Evolutionary conservation across 1,140 invertebrate genomes (phyloP).

Genomic region (Saccostrea glomerata): DNA sequence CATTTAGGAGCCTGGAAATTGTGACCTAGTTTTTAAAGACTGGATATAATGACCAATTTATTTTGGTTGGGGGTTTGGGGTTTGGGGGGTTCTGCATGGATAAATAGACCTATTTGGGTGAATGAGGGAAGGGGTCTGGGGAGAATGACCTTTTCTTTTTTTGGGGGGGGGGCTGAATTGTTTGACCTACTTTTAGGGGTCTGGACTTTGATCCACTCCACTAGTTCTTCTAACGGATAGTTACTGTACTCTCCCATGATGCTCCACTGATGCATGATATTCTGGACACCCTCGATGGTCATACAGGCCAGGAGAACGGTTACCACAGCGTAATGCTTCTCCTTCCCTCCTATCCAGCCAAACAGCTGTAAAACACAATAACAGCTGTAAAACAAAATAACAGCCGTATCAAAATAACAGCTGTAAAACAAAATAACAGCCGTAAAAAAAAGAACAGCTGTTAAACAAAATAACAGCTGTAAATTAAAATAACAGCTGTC

Average conservation of each 20-base stretch:
- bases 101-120: too few species aligned
- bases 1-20: too few species aligned
- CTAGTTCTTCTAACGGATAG: slow-evolving; percentile 84
- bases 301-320: slow-evolving; percentile 79
- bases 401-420: not conserved
- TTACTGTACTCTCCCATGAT: slow-evolving; percentile 80
- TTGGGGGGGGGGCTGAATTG: too few species aligned
- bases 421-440: not conserved
- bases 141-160: too few species aligned
- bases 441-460: not conserved
- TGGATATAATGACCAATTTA: too few species aligned
- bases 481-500: not conserved
- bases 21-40: too few species aligned
- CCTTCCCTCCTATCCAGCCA: slow-evolving; percentile 66
- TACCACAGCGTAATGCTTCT: slow-evolving; percentile 77
- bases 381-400: not conserved
- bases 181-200: slow-evolving; percentile 79
- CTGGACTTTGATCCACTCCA: slow-evolving; percentile 86
- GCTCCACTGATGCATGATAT: slow-evolving; percentile 80
- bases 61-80: too few species aligned
- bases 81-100: too few species aligned
- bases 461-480: not conserved
- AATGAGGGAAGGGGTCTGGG: too few species aligned
- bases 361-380: slow-evolving; percentile 57
- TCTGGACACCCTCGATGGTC: slow-evolving; percentile 79